These are phyloP conservation scores for Thecophora atra DNA, from an alignment of 2,888 invertebrate species.

Conservation along the genomic window DNA sequence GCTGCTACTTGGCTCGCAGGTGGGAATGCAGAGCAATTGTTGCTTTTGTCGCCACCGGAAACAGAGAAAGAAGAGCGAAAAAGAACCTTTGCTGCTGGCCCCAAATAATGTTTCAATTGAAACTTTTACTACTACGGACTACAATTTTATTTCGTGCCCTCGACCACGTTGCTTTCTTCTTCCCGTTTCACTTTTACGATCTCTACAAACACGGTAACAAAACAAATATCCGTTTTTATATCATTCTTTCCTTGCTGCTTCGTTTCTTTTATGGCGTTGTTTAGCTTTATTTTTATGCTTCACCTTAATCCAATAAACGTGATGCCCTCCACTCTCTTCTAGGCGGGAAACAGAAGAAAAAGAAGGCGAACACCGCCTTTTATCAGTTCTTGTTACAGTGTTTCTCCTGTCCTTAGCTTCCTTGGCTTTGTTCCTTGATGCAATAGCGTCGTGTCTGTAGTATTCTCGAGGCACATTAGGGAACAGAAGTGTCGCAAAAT, in stretches of 20 bases:
- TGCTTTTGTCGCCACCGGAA: background rate
- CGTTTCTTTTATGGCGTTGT: background rate
- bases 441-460: no score
- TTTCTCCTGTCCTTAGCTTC: background rate
- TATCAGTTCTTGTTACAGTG: background rate
- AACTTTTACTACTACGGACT: background rate
- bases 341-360: background rate
- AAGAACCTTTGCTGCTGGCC: conserved; percentile 8
- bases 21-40: background rate
- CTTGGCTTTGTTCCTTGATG: background rate
- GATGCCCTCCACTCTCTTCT: background rate
- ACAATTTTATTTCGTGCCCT: background rate
- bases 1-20: background rate
- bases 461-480: no score
- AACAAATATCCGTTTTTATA: conserved; percentile 29
- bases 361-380: background rate
- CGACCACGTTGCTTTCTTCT: background rate
- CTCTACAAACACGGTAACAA: background rate
- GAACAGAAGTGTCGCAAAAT: no score
- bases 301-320: conserved; percentile 3
- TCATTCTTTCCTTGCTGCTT: conserved; percentile 17
- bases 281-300: conserved; percentile 1
- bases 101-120: conserved; percentile 14
- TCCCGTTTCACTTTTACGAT: background rate
- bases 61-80: background rate